Conservation (phyloP, 2,113 vertebrate genomes). For the Anoura caudifer region DNA sequence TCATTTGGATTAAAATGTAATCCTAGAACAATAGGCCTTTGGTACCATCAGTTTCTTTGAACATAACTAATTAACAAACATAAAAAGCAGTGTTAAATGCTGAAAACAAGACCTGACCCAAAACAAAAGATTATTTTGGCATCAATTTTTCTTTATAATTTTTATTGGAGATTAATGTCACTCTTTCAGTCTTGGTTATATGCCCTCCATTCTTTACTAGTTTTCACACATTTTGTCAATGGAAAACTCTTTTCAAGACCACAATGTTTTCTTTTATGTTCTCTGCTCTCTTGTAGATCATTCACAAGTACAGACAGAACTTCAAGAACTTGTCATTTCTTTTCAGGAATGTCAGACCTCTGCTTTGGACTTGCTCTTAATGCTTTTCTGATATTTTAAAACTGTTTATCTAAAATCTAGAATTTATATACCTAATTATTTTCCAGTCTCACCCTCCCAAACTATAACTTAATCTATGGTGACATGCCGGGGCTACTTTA, state of each 20-base stretch:
- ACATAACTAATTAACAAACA: background rate
- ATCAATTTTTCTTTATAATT: background rate
- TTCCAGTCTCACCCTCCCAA: background rate
- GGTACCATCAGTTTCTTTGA: background rate
- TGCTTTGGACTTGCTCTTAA: background rate
- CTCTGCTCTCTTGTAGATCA: background rate
- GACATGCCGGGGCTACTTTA: background rate
- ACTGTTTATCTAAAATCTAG: background rate
- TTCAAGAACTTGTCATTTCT: background rate
- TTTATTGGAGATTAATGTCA: background rate
- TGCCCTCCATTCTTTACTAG: background rate
- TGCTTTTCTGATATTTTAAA: background rate
- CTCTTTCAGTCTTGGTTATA: background rate
- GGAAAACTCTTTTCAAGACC: accelerated
- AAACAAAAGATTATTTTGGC: background rate
- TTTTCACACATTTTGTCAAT: background rate
- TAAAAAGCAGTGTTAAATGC: background rate
- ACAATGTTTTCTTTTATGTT: background rate
- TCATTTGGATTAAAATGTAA: background rate
- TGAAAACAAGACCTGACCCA: background rate
- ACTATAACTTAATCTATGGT: background rate
- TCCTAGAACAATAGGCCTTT: background rate
- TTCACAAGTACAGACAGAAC: background rate
- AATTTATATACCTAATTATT: background rate
- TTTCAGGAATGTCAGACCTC: background rate